Evolutionary conservation across 37 sponge, comb jelly and placozoan genomes (phyloP).

Genomic region (Hormiphora californensis): DNA sequence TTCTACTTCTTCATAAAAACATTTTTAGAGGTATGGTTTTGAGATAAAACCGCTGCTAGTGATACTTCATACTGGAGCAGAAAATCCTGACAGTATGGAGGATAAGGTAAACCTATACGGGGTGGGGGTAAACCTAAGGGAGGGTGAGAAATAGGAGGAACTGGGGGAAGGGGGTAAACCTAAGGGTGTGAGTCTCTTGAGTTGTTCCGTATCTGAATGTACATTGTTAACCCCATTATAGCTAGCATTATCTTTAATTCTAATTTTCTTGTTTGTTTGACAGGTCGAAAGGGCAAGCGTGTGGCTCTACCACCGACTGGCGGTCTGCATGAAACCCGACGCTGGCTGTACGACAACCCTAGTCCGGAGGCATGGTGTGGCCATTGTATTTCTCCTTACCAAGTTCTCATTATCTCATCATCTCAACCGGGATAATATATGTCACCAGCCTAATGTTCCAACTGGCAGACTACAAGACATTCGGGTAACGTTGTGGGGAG

Average conservation of each 20-base stretch:
- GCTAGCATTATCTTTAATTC: too few relatives aligned
- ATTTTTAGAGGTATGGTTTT: not conserved
- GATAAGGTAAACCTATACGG: too few relatives aligned
- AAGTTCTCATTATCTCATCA: not conserved
- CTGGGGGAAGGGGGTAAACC: too few relatives aligned
- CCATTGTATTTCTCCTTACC: not conserved
- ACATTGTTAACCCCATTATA: too few relatives aligned
- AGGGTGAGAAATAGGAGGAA: too few relatives aligned
- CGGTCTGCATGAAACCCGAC: not conserved
- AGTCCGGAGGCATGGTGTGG: not conserved
- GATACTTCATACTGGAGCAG: too few relatives aligned
- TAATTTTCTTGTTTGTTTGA: too few relatives aligned
- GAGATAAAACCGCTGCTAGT: constrained; percentile 1
- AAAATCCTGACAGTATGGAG: too few relatives aligned
- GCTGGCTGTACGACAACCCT: not conserved
- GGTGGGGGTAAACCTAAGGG: too few relatives aligned
- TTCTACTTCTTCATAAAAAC: too few relatives aligned
- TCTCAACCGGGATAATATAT: not conserved
- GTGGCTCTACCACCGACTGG: constrained; percentile 22
- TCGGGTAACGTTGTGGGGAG: not conserved
- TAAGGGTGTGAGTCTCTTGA: too few relatives aligned
- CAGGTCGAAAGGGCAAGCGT: constrained; percentile 6
- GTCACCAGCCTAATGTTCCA: not conserved
- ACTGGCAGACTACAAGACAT: not conserved
- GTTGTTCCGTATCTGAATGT: too few relatives aligned